Evolutionary conservation across 2,888 invertebrate species (phyloP), one percentile per base, ranked within the genome.

Genomic region (Ptychoptera contaminata): DNA sequence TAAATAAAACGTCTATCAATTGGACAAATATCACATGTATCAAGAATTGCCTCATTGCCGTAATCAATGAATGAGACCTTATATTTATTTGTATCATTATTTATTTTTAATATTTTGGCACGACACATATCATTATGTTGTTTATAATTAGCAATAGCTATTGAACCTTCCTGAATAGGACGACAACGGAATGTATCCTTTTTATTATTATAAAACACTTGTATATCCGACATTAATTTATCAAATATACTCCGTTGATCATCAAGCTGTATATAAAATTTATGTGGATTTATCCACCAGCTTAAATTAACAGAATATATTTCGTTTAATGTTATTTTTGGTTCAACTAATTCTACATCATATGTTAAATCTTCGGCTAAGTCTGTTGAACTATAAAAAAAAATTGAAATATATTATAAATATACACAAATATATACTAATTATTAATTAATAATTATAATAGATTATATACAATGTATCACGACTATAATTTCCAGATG

Each of bases 1-100:
- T 68, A 67, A 60, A 78, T 69, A 48, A 82, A 72, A 47, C 75
- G 72, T 40, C 68, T 70, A 52, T 84, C 81, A 47, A 83, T 66
- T 42, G 75, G 74, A 74, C 79, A 85, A 16, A 84, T 73, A 52
- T 80, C 77, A 47, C 66, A 69, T 0, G 68, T 67, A 39, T 73
- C 71, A 0, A 83, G 77, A 0, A 73, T 65, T 36, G 77, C 74
- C 45, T 72, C 72, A 55, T 83, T 84, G 3, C 86, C 86, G 53
- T 80, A 83, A 61, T 86, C 86, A 1, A 86, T 71, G 55, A 80
- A 85, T 23, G 74, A 70, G 0, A 86, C 79, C 46, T 76, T 71
- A 58, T 75, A 77, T 52, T 75, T 73, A 1, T 71, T 69, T 37
- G 69, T 62, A 49, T 72, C 70, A 47, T 74, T 72, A 41, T 66